phyloP scores from a whole-genome alignment of 1,140 invertebrate species.

The Palaemon carinicauda region DNA sequence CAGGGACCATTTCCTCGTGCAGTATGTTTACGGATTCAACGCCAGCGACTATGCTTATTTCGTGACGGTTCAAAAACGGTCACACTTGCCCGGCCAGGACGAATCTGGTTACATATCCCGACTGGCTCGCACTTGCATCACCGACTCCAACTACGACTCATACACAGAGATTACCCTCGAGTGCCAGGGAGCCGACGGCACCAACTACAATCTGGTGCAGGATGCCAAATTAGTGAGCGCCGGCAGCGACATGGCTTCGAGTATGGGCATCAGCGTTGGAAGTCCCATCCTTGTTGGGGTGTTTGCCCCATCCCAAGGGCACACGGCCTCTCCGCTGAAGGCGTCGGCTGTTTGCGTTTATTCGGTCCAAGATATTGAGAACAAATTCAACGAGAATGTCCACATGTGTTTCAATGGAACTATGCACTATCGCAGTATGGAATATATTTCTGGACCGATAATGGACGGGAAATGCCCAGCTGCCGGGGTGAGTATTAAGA shows the following conservation, averaged over 20 bases:
- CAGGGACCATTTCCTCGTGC: constrained; percentile 91
- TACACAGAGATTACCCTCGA: constrained; percentile 79
- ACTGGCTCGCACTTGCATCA: constrained; percentile 89
- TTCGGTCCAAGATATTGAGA: constrained; percentile 83
- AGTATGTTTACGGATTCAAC: constrained; percentile 96
- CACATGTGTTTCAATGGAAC: constrained; percentile 97
- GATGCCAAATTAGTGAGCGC: constrained; percentile 86
- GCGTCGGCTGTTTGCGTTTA: constrained; percentile 83
- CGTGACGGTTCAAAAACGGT: constrained; percentile 91
- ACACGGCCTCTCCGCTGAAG: constrained; percentile 77
- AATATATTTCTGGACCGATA: constrained; percentile 90
- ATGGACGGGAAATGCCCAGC: constrained; percentile 87
- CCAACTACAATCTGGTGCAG: constrained; percentile 87
- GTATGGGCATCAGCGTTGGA: constrained; percentile 79
- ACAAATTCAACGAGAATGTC: constrained; percentile 94
- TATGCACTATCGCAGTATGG: constrained; percentile 88
- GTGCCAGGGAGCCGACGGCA: constrained; percentile 63
- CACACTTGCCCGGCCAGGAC: constrained; percentile 80
- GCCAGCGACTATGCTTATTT: constrained; percentile 95
- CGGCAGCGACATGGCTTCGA: constrained; percentile 80
- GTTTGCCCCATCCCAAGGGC: constrained; percentile 85
- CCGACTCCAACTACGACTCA: constrained; percentile 89
- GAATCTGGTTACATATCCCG: constrained; percentile 86
- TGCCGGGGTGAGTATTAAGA: constrained; percentile 78
- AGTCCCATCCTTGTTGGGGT: constrained; percentile 82